Conservation (phyloP, 2,797 vertebrate species). For the Lutjanus argentimaculatus region DNA sequence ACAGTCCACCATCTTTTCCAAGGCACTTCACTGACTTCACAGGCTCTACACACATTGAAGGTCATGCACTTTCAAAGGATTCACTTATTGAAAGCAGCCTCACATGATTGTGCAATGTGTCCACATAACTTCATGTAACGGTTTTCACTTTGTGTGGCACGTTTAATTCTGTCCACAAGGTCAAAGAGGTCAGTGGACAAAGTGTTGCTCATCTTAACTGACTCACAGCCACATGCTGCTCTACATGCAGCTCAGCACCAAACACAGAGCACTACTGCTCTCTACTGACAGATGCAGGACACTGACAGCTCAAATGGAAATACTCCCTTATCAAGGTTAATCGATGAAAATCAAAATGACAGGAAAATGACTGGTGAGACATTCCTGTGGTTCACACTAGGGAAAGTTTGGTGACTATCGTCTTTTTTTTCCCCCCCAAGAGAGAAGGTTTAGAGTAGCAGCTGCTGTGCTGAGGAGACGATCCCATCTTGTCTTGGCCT, state of each 20-base stretch:
- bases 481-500: conserved; percentile 50
- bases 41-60: conserved; percentile 61
- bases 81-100: conserved; percentile 58
- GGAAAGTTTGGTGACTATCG: conserved; percentile 18
- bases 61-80: conserved; percentile 57
- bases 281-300: conserved; percentile 70
- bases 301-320: neutral
- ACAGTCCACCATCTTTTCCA: conserved; percentile 34
- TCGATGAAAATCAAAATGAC: conserved; percentile 27
- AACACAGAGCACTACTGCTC: conserved; percentile 83
- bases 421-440: neutral
- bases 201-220: conserved; percentile 70
- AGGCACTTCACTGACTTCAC: conserved; percentile 34
- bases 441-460: conserved; percentile 19
- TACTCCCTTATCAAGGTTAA: conserved; percentile 20
- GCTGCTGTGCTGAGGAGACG: conserved; percentile 24
- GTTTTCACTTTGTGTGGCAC: conserved; percentile 52
- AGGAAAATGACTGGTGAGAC: conserved; percentile 15
- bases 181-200: conserved; percentile 80
- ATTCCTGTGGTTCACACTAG: conserved; percentile 12
- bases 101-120: conserved; percentile 41
- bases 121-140: conserved; percentile 55
- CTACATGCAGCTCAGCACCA: neutral
- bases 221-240: conserved; percentile 51
- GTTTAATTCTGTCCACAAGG: conserved; percentile 78